Evolutionary conservation across 92 coral and sea anemone genomes (phyloP).

Genomic region (Phenganax marumi): DNA sequence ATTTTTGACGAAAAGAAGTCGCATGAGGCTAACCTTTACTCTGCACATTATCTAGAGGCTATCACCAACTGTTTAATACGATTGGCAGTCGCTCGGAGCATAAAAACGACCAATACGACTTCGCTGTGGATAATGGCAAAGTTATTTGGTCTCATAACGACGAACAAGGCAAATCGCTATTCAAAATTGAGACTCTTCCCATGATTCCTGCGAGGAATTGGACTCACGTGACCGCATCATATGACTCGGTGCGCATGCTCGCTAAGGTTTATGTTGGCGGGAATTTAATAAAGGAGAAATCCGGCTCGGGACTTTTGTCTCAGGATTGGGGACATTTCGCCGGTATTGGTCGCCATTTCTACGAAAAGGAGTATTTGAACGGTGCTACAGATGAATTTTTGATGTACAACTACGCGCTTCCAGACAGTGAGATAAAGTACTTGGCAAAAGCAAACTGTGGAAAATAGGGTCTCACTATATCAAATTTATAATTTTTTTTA

Average conservation of each 20-base stretch:
- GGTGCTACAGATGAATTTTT: constrained; percentile 91
- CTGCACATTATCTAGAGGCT: constrained; percentile 61
- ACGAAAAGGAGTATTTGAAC: constrained; percentile 63
- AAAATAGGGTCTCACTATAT: constrained; percentile 21
- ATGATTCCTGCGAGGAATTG: constrained; percentile 88
- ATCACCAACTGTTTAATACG: constrained; percentile 89
- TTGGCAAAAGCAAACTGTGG: constrained; percentile 74
- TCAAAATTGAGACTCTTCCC: constrained; percentile 79
- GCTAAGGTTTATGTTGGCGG: constrained; percentile 90
- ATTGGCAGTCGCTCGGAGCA: constrained; percentile 93
- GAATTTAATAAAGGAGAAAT: constrained; percentile 65
- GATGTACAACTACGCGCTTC: constrained; percentile 84
- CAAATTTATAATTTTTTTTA: not conserved
- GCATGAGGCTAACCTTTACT: not conserved
- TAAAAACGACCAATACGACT: constrained; percentile 92
- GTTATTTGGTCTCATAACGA: constrained; percentile 97
- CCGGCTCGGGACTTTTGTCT: constrained; percentile 88
- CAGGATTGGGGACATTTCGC: constrained; percentile 99
- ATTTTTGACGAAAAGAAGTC: not conserved
- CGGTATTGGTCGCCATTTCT: constrained; percentile 93
- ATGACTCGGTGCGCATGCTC: constrained; percentile 73
- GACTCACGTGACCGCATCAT: constrained; percentile 83
- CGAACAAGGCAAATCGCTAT: constrained; percentile 82
- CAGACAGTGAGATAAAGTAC: constrained; percentile 67
- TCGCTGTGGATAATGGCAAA: constrained; percentile 87